Evolutionary conservation across 2,888 invertebrate genomes (phyloP).

Genomic region (Phortica magna): DNA sequence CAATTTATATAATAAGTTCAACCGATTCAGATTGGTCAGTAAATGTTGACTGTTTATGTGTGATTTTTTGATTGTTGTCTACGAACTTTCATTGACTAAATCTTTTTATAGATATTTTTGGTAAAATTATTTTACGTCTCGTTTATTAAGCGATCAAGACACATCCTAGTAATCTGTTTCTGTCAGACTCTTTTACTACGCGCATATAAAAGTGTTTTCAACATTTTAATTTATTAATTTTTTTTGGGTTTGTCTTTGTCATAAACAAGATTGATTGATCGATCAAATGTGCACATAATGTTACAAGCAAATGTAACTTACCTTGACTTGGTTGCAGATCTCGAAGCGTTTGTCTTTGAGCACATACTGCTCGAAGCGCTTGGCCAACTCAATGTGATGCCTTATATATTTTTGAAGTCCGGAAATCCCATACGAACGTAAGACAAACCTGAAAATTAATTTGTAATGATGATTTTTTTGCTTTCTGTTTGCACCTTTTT

Average conservation of each 20-base stretch:
- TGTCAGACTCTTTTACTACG: no score
- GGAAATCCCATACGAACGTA: conserved; percentile 94
- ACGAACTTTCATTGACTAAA: no score
- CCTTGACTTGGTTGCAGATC: conserved; percentile 94
- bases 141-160: no score
- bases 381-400: conserved; percentile 93
- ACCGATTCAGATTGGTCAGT: no score
- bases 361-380: conserved; percentile 90
- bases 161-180: no score
- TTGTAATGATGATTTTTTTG: background rate
- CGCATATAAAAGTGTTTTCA: background rate
- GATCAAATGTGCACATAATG: background rate
- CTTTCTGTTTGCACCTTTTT: background rate
- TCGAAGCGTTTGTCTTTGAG: conserved; percentile 91
- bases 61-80: no score
- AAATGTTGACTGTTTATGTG: no score
- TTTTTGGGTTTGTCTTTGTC: conserved; percentile 10
- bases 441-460: conserved; percentile 83
- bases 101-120: no score
- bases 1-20: no score
- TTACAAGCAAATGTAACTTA: conserved; percentile 76
- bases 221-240: conserved; percentile 49
- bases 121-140: no score
- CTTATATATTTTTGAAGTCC: conserved; percentile 96
- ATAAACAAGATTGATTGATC: background rate